A percentile compares a stretch with the other conserved stretches of the same genome.
These are phyloP conservation scores for Aphodius granarius DNA, from an alignment of 2,888 invertebrate genomes.

Conservation along the genomic window DNA sequence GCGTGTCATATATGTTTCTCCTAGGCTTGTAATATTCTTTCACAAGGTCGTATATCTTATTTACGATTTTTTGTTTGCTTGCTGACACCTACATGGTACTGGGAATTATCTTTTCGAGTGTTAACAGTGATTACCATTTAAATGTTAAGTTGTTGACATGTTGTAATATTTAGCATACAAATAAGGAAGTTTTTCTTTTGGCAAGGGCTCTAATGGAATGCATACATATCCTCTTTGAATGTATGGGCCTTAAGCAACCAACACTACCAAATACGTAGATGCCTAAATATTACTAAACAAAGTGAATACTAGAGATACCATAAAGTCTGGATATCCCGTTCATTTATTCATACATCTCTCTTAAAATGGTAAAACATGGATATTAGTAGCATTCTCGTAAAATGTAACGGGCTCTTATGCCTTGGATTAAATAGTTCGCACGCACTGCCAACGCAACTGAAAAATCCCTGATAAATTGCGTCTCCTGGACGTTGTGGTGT, in stretches of 20 bases:
- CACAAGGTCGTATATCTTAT: neutral
- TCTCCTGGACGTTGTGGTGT: neutral
- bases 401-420: neutral
- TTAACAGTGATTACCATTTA: neutral
- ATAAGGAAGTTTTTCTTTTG: too few relatives aligned
- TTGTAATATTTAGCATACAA: too few relatives aligned
- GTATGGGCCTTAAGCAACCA: too few relatives aligned
- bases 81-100: neutral
- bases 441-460: neutral
- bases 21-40: neutral
- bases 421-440: neutral
- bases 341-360: neutral
- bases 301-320: neutral
- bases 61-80: neutral
- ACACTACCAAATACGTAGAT: too few relatives aligned
- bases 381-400: neutral
- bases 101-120: neutral
- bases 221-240: too few relatives aligned
- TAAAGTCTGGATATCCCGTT: neutral
- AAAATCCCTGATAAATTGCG: neutral
- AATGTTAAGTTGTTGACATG: neutral
- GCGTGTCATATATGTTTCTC: neutral
- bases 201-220: too few relatives aligned
- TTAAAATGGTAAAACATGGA: neutral
- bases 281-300: neutral